These are phyloP conservation scores for Leptinotarsa peninsularis DNA, from an alignment of 2,888 invertebrate species.

Conservation along the genomic window DNA sequence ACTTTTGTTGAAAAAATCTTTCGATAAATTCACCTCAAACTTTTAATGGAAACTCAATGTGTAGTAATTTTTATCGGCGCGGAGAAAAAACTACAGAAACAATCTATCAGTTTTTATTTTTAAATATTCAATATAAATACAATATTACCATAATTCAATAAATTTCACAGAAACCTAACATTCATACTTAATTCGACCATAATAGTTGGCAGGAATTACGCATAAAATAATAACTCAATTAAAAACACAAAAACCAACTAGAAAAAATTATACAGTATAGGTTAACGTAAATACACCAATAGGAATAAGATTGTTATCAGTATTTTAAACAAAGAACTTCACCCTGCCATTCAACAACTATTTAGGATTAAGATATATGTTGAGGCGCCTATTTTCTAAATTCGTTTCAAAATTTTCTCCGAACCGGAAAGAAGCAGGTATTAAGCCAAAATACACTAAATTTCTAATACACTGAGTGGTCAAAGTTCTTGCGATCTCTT, in stretches of 20 bases:
- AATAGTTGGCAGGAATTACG: constrained; percentile 47
- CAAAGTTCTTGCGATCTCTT: constrained; percentile 8
- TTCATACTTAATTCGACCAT: constrained; percentile 44
- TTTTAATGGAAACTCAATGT: too few species aligned
- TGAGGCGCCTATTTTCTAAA: constrained; percentile 4
- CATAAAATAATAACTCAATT: constrained; percentile 39
- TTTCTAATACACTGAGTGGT: constrained; percentile 4
- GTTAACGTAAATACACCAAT: neutral
- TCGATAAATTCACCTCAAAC: too few species aligned
- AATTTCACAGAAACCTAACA: constrained; percentile 46
- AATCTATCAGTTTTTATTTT: constrained; percentile 44
- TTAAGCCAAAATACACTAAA: constrained; percentile 4
- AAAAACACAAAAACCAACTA: constrained; percentile 46
- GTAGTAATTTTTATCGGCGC: neutral
- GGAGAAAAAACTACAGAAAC: constrained; percentile 29
- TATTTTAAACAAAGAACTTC: neutral
- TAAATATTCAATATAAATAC: constrained; percentile 48
- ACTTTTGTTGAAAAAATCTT: too few species aligned
- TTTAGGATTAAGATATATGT: neutral
- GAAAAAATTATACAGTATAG: constrained; percentile 25
- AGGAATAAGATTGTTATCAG: neutral
- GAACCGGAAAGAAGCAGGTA: neutral
- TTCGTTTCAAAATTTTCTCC: neutral
- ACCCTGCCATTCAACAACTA: neutral
- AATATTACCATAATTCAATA: constrained; percentile 46